Evolutionary conservation across 2,113 vertebrate species (phyloP).

Genomic region (Hippocampus comes): DNA sequence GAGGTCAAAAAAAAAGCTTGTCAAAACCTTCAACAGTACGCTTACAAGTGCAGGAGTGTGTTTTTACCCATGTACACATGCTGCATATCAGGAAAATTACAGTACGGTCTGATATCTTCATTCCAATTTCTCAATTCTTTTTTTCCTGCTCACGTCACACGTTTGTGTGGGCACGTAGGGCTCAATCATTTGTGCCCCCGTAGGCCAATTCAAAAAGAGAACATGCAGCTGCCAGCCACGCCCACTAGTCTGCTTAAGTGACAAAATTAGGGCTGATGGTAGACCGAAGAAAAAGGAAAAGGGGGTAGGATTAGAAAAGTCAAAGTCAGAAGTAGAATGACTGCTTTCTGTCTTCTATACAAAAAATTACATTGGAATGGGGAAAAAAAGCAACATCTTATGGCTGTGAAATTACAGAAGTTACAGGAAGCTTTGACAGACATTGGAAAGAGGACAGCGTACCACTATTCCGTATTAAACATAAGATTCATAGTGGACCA

Average conservation of each 20-base stretch:
- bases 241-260: neutral
- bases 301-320: neutral
- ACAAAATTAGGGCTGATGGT: neutral
- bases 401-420: neutral
- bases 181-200: neutral
- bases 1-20: slow-evolving; percentile 4
- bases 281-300: neutral
- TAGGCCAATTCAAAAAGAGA: neutral
- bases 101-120: neutral
- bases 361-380: neutral
- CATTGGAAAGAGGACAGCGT: too few relatives aligned
- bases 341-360: neutral
- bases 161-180: neutral
- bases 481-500: too few relatives aligned
- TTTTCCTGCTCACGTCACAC: neutral
- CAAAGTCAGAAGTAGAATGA: neutral
- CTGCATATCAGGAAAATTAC: neutral
- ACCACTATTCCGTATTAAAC: too few relatives aligned
- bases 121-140: neutral
- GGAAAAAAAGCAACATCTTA: neutral
- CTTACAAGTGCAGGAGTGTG: neutral
- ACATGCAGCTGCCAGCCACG: neutral
- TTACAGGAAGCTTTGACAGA: neutral
- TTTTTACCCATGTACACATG: neutral
- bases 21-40: neutral